A percentile compares a stretch with the other conserved stretches of the same genome.
Evolutionary conservation across 2,888 invertebrate genomes (phyloP).

Genomic region (Lasioglossum morio): DNA sequence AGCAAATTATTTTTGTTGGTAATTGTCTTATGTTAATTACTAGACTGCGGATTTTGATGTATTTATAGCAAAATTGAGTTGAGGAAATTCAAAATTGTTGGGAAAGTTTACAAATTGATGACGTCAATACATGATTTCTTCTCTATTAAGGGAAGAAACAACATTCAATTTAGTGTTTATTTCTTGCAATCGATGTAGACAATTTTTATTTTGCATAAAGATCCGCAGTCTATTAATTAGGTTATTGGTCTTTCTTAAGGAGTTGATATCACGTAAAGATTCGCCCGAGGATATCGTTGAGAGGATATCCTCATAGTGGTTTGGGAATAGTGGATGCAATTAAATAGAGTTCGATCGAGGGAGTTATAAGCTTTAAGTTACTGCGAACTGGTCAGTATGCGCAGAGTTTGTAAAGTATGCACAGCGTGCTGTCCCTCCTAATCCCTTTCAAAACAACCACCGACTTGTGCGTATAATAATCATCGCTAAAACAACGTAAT

Average conservation of each 20-base stretch:
- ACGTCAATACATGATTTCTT: too few relatives aligned
- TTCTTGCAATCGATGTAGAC: too few relatives aligned
- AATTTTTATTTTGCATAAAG: too few relatives aligned
- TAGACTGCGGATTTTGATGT: too few relatives aligned
- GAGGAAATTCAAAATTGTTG: too few relatives aligned
- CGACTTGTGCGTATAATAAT: background rate
- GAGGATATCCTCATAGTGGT: background rate
- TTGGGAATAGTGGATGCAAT: background rate
- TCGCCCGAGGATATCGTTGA: background rate
- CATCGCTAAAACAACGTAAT: background rate
- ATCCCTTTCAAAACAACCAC: background rate
- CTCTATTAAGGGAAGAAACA: too few relatives aligned
- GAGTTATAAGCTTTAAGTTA: constrained; percentile 15
- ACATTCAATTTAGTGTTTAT: too few relatives aligned
- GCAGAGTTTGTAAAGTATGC: constrained; percentile 12
- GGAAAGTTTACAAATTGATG: too few relatives aligned
- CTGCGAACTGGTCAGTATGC: background rate
- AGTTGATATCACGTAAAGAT: background rate
- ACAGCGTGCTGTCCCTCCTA: background rate
- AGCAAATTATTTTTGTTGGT: too few relatives aligned
- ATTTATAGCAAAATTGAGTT: too few relatives aligned
- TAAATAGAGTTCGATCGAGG: background rate
- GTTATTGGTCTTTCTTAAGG: background rate
- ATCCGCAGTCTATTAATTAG: too few relatives aligned
- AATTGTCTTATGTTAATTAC: too few relatives aligned